Percentiles rank a stretch among this genome's conserved stretches.
These are phyloP conservation scores for Lanius ludovicianus DNA, from an alignment of 2,113 vertebrate species.

Conservation along the genomic window DNA sequence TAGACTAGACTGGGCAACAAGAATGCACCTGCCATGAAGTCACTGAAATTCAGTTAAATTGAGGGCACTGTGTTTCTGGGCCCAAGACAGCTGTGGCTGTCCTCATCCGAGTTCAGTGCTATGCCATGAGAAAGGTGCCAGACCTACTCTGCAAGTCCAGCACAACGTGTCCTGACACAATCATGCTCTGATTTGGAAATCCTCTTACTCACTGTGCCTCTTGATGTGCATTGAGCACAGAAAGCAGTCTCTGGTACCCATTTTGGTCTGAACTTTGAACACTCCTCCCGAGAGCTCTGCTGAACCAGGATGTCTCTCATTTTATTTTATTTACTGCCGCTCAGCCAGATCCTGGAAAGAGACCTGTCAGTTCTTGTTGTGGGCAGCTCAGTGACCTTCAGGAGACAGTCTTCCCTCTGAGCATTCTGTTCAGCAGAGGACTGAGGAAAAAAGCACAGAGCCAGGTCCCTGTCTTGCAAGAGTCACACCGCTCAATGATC, in stretches of 20 bases:
- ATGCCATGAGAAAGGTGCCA: neutral
- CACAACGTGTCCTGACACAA: neutral
- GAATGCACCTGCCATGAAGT: neutral
- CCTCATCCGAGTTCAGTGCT: neutral
- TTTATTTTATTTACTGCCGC: neutral
- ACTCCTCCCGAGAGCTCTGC: neutral
- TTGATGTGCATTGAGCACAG: neutral
- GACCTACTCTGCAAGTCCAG: neutral
- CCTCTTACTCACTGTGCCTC: neutral
- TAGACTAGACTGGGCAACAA: neutral
- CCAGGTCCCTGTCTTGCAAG: neutral
- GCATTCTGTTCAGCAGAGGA: neutral
- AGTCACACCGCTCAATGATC: neutral
- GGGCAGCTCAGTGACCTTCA: neutral
- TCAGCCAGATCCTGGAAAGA: neutral
- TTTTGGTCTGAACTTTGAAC: neutral
- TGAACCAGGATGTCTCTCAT: neutral
- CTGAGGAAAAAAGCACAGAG: neutral
- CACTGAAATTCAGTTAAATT: neutral
- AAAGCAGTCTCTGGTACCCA: neutral
- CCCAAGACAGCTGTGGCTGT: neutral
- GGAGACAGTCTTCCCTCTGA: neutral
- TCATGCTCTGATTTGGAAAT: neutral
- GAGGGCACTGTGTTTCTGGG: neutral
- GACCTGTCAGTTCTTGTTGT: constrained; percentile 11